phyloP scores from a whole-genome alignment of 2,797 vertebrate genomes.

The Molossus molossus region DNA sequence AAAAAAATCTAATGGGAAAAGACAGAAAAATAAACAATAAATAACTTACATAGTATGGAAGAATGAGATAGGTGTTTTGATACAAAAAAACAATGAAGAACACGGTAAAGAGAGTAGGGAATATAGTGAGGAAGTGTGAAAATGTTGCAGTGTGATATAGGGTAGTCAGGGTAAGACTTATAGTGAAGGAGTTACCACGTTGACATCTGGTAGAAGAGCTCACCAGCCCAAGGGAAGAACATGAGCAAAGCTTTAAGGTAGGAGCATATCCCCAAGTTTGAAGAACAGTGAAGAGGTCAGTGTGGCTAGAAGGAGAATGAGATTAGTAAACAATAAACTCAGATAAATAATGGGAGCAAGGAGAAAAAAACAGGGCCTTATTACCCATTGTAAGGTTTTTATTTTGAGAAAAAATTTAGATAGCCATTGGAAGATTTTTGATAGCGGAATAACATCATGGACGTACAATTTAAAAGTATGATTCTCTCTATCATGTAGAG shows the following conservation, averaged over 20 bases:
- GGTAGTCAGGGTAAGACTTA: background rate
- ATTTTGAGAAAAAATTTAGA: background rate
- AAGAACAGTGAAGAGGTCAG: background rate
- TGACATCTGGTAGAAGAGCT: background rate
- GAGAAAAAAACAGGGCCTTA: background rate
- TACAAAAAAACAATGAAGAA: background rate
- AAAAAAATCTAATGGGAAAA: background rate
- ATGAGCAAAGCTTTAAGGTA: background rate
- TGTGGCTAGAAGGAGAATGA: background rate
- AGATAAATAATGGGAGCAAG: background rate
- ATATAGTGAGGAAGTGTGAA: background rate
- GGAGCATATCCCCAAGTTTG: background rate
- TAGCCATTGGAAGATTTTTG: background rate
- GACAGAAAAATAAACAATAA: background rate
- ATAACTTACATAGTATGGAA: background rate
- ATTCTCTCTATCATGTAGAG: background rate
- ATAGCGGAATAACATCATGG: background rate
- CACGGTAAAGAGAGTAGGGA: background rate
- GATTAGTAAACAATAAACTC: background rate
- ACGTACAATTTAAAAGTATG: background rate
- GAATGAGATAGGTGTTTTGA: background rate
- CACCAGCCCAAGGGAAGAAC: background rate
- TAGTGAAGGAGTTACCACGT: background rate
- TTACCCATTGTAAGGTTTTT: background rate
- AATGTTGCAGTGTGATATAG: background rate